These are phyloP conservation scores for Drosophila rhopaloa DNA, from an alignment of 1,140 invertebrate species.

Conservation along the genomic window DNA sequence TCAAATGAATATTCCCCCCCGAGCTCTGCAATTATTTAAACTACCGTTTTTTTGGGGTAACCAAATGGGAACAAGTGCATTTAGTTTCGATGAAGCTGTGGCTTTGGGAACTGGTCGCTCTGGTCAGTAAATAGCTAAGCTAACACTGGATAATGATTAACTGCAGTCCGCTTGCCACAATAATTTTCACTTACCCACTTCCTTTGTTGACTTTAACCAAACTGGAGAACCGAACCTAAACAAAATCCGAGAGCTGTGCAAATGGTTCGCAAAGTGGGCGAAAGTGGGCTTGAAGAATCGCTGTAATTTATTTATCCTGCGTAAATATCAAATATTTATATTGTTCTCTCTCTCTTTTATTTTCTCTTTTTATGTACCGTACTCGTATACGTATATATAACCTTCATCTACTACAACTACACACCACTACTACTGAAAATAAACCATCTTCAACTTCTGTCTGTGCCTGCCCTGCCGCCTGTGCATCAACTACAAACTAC, in stretches of 20 bases:
- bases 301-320: slow-evolving; percentile 80
- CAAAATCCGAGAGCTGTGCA: slow-evolving; percentile 43
- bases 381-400: slow-evolving; percentile 67
- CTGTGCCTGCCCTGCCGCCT: slow-evolving; percentile 64
- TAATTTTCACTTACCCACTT: slow-evolving; percentile 42
- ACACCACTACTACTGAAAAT: slow-evolving; percentile 73
- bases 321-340: slow-evolving; percentile 83
- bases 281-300: slow-evolving; percentile 26
- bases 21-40: slow-evolving; percentile 69
- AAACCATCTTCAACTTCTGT: slow-evolving; percentile 78
- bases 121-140: slow-evolving; percentile 29
- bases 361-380: slow-evolving; percentile 83
- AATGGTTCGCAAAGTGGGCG: slow-evolving; percentile 31
- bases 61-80: slow-evolving; percentile 28
- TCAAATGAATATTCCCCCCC: slow-evolving; percentile 69
- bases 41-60: slow-evolving; percentile 25
- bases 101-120: slow-evolving; percentile 1
- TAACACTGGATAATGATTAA: slow-evolving; percentile 23
- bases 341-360: slow-evolving; percentile 82
- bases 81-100: slow-evolving; percentile 19
- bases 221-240: slow-evolving; percentile 6
- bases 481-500: slow-evolving; percentile 44
- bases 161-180: slow-evolving; percentile 23
- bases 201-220: slow-evolving; percentile 34
- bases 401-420: slow-evolving; percentile 78